These are phyloP conservation scores for Bilobella aurantiaca DNA, from an alignment of 1,140 invertebrate species.

Conservation along the genomic window DNA sequence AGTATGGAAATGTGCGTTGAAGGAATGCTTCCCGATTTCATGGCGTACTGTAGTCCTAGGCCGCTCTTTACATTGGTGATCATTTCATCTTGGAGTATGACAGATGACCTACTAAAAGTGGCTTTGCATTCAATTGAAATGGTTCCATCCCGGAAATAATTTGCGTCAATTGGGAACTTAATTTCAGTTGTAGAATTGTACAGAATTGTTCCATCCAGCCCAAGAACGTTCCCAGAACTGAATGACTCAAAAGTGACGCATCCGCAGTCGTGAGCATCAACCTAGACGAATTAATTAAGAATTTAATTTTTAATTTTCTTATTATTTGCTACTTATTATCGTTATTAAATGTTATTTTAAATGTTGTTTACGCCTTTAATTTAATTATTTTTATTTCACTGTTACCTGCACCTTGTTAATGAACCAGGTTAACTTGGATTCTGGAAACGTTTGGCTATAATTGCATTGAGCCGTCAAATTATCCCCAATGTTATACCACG, in stretches of 20 bases:
- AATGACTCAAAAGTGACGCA: conserved; percentile 18
- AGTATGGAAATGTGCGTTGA: no score
- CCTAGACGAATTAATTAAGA: conserved; percentile 13
- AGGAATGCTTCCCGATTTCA: neutral
- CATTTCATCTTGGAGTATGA: conserved; percentile 15
- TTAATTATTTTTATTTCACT: neutral
- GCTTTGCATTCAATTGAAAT: conserved; percentile 23
- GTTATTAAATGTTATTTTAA: no score
- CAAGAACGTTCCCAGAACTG: conserved; percentile 17
- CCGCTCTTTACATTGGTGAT: conserved; percentile 29
- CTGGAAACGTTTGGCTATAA: conserved; percentile 25
- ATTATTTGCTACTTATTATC: no score
- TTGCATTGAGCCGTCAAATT: conserved; percentile 29
- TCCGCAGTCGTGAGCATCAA: conserved; percentile 18
- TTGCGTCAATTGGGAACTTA: conserved; percentile 25
- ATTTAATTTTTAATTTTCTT: no score
- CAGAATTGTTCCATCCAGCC: conserved; percentile 28
- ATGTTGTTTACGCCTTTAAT: neutral
- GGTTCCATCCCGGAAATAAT: conserved; percentile 26
- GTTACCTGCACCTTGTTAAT: conserved; percentile 29
- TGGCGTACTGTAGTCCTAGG: conserved; percentile 15
- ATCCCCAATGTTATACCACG: conserved; percentile 34
- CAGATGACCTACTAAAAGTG: conserved; percentile 17
- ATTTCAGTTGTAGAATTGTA: conserved; percentile 21
- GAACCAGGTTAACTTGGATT: conserved; percentile 27